Percentiles rank a stretch among this genome's conserved stretches.
Evolutionary conservation across 1,140 invertebrate genomes (phyloP).

Genomic region (Brachionus angularis): DNA sequence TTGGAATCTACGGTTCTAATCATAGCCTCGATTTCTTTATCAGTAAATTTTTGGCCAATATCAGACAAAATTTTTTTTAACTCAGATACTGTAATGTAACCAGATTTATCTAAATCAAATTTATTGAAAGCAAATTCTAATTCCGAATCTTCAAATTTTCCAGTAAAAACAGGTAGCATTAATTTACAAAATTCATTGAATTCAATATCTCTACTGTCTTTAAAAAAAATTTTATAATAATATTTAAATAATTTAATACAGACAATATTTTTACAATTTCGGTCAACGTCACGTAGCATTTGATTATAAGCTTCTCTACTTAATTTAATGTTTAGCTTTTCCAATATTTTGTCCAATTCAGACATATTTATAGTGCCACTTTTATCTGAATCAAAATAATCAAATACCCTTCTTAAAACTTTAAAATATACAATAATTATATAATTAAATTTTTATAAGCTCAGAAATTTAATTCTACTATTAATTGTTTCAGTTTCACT

Average conservation of each 20-base stretch:
- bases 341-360: conserved; percentile 19
- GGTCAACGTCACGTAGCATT: conserved; percentile 23
- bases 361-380: conserved; percentile 17
- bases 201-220: conserved; percentile 1
- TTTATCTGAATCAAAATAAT: conserved; percentile 40
- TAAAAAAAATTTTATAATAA: not conserved
- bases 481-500: conserved; percentile 3
- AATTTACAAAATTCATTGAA: conserved; percentile 41
- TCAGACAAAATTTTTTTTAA: conserved; percentile 28
- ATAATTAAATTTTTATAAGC: not conserved
- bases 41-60: conserved; percentile 34
- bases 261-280: not conserved
- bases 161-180: conserved; percentile 19
- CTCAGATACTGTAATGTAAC: conserved; percentile 15
- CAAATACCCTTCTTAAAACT: conserved; percentile 34
- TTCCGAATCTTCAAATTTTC: conserved; percentile 30
- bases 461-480: not conserved
- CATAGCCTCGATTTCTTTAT: conserved; percentile 27
- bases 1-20: conserved; percentile 29
- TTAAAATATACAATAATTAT: not conserved
- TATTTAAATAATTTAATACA: not conserved
- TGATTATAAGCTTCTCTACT: conserved; percentile 27
- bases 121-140: conserved; percentile 20
- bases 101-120: conserved; percentile 20
- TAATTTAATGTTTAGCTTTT: conserved; percentile 5